Percentiles rank a stretch among this genome's conserved stretches.
Conservation (phyloP, 2,888 invertebrate species). For the Terebella lapidaria region DNA sequence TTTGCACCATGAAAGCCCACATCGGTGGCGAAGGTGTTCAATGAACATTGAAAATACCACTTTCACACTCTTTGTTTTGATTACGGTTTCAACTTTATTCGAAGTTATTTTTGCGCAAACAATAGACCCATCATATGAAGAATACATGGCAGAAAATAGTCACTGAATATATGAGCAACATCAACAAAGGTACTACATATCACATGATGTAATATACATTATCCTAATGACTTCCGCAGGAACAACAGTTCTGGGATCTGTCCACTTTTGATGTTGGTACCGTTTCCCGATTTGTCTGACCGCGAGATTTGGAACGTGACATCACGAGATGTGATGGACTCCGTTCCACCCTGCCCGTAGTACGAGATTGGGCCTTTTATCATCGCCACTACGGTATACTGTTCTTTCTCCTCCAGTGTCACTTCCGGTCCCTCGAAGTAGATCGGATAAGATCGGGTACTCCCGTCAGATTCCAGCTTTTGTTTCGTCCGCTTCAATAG, state of each 20-base stretch:
- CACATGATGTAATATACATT: too few relatives aligned
- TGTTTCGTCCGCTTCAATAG: neutral
- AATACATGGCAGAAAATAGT: too few relatives aligned
- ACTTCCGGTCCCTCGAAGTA: neutral
- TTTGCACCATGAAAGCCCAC: too few relatives aligned
- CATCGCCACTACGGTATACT: neutral
- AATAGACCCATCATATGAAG: too few relatives aligned
- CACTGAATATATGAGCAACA: too few relatives aligned
- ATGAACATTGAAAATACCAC: too few relatives aligned
- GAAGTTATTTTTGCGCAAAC: too few relatives aligned
- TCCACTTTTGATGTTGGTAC: constrained; percentile 16
- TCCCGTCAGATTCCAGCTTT: neutral
- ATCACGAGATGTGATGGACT: neutral
- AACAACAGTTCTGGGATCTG: constrained; percentile 16
- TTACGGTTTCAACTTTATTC: too few relatives aligned
- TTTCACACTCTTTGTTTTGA: too few relatives aligned
- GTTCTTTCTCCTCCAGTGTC: neutral
- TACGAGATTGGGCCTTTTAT: neutral
- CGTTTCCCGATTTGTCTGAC: constrained; percentile 13
- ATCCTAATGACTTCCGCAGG: too few relatives aligned
- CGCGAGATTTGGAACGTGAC: constrained; percentile 11
- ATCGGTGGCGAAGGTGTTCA: too few relatives aligned
- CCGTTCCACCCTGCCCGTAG: neutral
- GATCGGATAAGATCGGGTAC: neutral
- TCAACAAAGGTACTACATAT: too few relatives aligned